A percentile compares a stretch with the other conserved stretches of the same genome.
Evolutionary conservation across 2,888 invertebrate genomes (phyloP).

Genomic region (Hydraecia micacea): DNA sequence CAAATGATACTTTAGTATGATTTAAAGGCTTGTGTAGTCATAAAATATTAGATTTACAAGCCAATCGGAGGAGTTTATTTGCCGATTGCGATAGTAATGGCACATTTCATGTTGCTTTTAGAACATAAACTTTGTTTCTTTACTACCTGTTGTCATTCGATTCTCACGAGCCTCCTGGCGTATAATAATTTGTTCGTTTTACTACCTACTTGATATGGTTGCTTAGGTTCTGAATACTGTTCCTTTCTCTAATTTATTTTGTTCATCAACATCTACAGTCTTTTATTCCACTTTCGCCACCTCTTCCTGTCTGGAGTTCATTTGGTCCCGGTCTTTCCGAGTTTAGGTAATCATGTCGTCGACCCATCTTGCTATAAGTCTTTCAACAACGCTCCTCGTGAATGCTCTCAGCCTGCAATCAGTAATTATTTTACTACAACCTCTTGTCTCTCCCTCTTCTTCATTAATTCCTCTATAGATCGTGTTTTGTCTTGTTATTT

Average conservation of each 20-base stretch:
- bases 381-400: neutral
- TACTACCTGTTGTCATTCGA: slow-evolving; percentile 30
- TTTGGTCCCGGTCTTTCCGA: neutral
- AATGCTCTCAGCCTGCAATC: neutral
- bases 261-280: neutral
- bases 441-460: neutral
- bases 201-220: neutral
- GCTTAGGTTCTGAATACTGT: neutral
- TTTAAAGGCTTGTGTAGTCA: slow-evolving; percentile 13
- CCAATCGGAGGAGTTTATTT: slow-evolving; percentile 32
- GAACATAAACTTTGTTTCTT: slow-evolving; percentile 29
- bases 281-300: neutral
- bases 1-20: slow-evolving; percentile 36
- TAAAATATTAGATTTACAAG: slow-evolving; percentile 52
- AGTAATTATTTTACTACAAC: neutral
- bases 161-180: neutral
- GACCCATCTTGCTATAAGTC: neutral
- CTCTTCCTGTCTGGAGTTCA: neutral
- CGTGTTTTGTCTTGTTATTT: neutral
- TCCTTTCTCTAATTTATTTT: neutral
- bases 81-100: slow-evolving; percentile 30
- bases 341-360: neutral
- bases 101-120: slow-evolving; percentile 34
- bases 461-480: neutral
- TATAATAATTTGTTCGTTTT: slow-evolving; percentile 20